Percentiles rank a stretch among this genome's conserved stretches.
These are phyloP conservation scores for Alloscopus bannaensis DNA, from an alignment of 2,888 invertebrate genomes.

Conservation along the genomic window DNA sequence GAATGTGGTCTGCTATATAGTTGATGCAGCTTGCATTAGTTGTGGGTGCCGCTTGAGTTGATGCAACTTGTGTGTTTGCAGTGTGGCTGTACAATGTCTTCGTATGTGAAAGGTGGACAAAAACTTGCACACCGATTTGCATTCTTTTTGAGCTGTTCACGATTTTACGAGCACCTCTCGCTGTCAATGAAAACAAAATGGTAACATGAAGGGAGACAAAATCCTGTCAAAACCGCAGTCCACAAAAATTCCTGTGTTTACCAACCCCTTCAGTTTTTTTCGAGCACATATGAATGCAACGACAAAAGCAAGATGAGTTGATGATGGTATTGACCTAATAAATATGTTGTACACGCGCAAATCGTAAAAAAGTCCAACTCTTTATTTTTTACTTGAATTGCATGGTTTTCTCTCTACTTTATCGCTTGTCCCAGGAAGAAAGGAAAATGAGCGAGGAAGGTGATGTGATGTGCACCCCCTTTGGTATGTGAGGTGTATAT, in stretches of 20 bases:
- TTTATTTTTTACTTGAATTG: constrained; percentile 48
- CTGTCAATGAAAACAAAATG: constrained; percentile 16
- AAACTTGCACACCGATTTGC: constrained; percentile 19
- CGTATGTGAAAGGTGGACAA: too few species aligned
- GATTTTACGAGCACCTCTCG: constrained; percentile 56
- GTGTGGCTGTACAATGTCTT: too few species aligned
- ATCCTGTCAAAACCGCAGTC: constrained; percentile 58
- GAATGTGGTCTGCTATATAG: too few species aligned
- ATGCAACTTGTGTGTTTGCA: too few species aligned
- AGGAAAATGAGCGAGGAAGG: constrained; percentile 7
- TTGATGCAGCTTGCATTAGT: too few species aligned
- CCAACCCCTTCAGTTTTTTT: constrained; percentile 58
- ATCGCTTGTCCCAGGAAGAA: constrained; percentile 46
- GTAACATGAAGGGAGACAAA: constrained; percentile 52
- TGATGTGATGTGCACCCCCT: too few species aligned
- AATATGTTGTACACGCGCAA: constrained; percentile 63
- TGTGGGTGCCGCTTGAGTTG: too few species aligned
- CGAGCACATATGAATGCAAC: constrained; percentile 27
- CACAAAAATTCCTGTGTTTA: constrained; percentile 51
- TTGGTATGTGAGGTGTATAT: neutral
- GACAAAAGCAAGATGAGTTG: constrained; percentile 53
- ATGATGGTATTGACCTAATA: constrained; percentile 65
- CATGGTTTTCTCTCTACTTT: constrained; percentile 46
- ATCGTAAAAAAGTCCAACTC: constrained; percentile 55
- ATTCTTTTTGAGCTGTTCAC: constrained; percentile 41